Conservation (phyloP, 2,113 vertebrate genomes). For the Heterocephalus glaber region DNA sequence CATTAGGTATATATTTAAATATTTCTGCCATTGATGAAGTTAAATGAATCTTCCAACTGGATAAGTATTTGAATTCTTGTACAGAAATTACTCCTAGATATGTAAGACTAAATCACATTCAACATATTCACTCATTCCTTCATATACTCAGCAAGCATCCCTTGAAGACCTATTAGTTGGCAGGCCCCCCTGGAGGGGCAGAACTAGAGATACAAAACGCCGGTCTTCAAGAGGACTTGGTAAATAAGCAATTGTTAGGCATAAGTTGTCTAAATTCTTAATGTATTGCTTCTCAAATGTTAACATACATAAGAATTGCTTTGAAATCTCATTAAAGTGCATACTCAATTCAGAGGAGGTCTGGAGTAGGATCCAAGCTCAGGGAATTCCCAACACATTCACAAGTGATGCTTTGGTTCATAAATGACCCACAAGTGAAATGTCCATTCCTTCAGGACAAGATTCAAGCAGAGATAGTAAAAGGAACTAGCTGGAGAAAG, state of each 20-base stretch:
- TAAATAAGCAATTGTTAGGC: neutral
- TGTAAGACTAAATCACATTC: neutral
- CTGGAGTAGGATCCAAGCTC: neutral
- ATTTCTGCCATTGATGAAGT: neutral
- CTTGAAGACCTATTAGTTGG: neutral
- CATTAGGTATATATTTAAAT: conserved; percentile 29
- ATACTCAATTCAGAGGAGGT: neutral
- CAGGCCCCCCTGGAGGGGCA: neutral
- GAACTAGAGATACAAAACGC: neutral
- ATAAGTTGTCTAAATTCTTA: neutral
- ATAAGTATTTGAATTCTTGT: neutral
- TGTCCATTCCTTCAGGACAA: neutral
- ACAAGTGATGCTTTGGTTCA: neutral
- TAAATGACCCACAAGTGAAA: too few relatives aligned
- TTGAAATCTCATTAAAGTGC: neutral
- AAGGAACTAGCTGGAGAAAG: neutral
- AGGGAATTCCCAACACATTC: neutral
- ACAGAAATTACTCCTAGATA: neutral
- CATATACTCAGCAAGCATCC: neutral
- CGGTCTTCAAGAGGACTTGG: neutral
- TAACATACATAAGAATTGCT: neutral
- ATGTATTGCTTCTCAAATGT: neutral
- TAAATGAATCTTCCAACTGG: neutral
- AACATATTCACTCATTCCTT: neutral
- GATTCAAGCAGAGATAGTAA: neutral